Evolutionary conservation across 1,140 invertebrate species (phyloP).

Genomic region (Littorina saxatilis): DNA sequence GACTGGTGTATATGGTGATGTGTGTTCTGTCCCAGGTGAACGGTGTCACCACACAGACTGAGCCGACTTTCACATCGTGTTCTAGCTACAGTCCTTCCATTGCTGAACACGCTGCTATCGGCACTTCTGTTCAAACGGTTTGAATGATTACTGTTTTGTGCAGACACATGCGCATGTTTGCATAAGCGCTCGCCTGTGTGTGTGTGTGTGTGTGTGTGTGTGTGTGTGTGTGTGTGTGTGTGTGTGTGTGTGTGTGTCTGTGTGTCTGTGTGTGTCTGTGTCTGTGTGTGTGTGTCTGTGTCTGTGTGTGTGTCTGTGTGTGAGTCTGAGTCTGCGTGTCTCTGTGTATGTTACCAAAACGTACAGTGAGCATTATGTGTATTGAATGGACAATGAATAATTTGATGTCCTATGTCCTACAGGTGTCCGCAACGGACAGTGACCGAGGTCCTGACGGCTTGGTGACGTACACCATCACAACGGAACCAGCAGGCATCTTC

Average conservation of each 20-base stretch:
- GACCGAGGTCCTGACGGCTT: constrained; percentile 61
- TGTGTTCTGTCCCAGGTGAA: constrained; percentile 52
- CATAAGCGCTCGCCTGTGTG: too few relatives aligned
- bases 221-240: too few relatives aligned
- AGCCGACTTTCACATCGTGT: constrained; percentile 58
- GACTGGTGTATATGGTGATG: too few relatives aligned
- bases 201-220: too few relatives aligned
- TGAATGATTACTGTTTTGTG: too few relatives aligned
- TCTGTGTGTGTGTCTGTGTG: background rate
- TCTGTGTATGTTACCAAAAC: too few relatives aligned
- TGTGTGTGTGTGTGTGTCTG: too few relatives aligned
- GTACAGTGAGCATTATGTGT: too few relatives aligned
- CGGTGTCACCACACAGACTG: constrained; percentile 62
- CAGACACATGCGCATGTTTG: too few relatives aligned
- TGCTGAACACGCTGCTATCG: constrained; percentile 52
- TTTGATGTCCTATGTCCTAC: background rate
- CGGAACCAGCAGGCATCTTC: constrained; percentile 29
- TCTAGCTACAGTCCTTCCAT: constrained; percentile 52
- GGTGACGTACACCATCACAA: constrained; percentile 42
- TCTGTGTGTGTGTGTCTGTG: background rate
- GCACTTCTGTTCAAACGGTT: constrained; percentile 35
- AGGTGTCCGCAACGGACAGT: constrained; percentile 63
- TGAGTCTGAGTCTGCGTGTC: background rate
- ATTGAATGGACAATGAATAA: background rate
- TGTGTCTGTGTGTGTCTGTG: too few relatives aligned